Conservation (phyloP, 2,888 invertebrate species). For the Arctia plantaginis region DNA sequence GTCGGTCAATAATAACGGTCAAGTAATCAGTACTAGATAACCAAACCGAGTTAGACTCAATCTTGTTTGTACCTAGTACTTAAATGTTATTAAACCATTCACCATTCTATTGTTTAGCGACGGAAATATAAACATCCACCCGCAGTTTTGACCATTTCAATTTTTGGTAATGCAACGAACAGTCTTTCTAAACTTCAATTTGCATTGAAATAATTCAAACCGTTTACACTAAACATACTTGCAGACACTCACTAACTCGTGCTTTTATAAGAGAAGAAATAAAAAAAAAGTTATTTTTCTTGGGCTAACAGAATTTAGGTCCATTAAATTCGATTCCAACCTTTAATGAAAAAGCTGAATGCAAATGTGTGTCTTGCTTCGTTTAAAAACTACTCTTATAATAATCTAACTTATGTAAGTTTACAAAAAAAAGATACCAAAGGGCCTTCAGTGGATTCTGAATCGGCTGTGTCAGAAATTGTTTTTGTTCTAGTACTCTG, state of each 20-base stretch:
- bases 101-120: not conserved
- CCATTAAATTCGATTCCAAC: not conserved
- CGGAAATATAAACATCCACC: not conserved
- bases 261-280: not conserved
- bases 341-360: not conserved
- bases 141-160: not conserved
- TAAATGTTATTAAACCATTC: not conserved
- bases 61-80: not conserved
- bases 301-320: not conserved
- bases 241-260: not conserved
- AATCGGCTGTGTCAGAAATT: conserved; percentile 56
- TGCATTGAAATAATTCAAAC: not conserved
- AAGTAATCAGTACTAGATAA: not conserved
- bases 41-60: not conserved
- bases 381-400: too few relatives aligned
- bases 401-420: not conserved
- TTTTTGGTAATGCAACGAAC: not conserved
- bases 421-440: conserved; percentile 51
- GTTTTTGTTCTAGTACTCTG: conserved; percentile 74
- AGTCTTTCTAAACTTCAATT: not conserved
- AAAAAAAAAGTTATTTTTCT: not conserved
- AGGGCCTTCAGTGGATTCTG: conserved; percentile 65
- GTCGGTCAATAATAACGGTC: not conserved
- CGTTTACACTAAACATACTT: not conserved
- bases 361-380: not conserved